A percentile compares a stretch with the other conserved stretches of the same genome.
Conservation (phyloP, 2,888 invertebrate genomes). For the Yponomeuta evonymella region DNA sequence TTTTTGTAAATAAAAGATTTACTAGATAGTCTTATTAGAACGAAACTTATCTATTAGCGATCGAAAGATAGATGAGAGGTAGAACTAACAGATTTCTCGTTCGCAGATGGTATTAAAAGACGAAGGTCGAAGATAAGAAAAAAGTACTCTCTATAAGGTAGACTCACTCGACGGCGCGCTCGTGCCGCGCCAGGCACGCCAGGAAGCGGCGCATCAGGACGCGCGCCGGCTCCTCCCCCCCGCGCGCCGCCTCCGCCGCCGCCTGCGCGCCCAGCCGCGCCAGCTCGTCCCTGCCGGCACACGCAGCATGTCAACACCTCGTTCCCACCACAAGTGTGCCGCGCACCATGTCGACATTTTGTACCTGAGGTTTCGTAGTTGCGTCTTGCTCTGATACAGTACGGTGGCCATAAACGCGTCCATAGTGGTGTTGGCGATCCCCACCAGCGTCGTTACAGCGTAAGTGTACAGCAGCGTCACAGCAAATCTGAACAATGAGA, state of each 20-base stretch:
- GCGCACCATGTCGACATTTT: not conserved
- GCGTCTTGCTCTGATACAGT: slow-evolving; percentile 53
- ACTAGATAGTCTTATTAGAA: too few species aligned
- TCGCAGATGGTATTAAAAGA: not conserved
- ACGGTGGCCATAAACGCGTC: slow-evolving; percentile 64
- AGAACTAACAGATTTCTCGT: too few species aligned
- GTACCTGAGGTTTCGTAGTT: slow-evolving; percentile 52
- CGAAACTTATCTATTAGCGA: too few species aligned
- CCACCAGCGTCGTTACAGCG: slow-evolving; percentile 60
- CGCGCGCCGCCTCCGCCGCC: slow-evolving; percentile 19
- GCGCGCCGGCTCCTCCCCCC: slow-evolving; percentile 28
- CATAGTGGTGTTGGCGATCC: slow-evolving; percentile 67
- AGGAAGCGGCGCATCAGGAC: slow-evolving; percentile 34
- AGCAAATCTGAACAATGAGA: slow-evolving; percentile 37
- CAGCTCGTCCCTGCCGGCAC: slow-evolving; percentile 38
- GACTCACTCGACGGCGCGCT: slow-evolving; percentile 43
- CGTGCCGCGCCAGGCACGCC: slow-evolving; percentile 46
- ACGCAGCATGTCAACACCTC: too few species aligned
- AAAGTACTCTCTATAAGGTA: slow-evolving; percentile 1
- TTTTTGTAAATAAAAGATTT: too few species aligned
- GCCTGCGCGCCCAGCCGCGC: slow-evolving; percentile 40
- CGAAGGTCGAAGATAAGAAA: not conserved
- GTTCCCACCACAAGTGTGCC: too few species aligned
- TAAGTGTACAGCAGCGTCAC: slow-evolving; percentile 51
- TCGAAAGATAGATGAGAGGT: too few species aligned